Conservation (phyloP, 2,888 invertebrate species). For the Phortica okadai region DNA sequence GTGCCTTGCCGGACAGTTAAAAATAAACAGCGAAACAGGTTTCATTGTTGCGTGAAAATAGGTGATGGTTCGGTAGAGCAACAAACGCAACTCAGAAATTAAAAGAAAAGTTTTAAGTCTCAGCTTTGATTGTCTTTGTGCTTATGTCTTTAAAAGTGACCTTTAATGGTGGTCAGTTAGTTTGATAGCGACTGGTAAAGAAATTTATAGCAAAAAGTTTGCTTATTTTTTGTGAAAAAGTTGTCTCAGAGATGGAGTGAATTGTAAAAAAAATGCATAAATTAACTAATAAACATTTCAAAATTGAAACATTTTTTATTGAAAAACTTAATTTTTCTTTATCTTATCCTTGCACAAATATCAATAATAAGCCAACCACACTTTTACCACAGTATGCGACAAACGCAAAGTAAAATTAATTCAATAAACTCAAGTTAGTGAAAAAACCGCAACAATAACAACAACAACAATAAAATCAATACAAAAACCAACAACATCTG, state of each 20-base stretch:
- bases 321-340: too few relatives aligned
- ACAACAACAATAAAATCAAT: constrained; percentile 45
- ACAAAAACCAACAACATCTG: constrained; percentile 7
- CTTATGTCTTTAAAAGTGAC: constrained; percentile 25
- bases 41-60: constrained; percentile 60
- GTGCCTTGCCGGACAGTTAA: too few relatives aligned
- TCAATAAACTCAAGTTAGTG: not conserved
- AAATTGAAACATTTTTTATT: too few relatives aligned
- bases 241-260: too few relatives aligned
- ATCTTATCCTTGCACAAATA: too few relatives aligned
- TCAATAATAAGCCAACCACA: too few relatives aligned
- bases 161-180: constrained; percentile 54
- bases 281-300: too few relatives aligned
- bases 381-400: not conserved
- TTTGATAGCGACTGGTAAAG: constrained; percentile 49
- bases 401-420: too few relatives aligned
- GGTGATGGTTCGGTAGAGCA: constrained; percentile 31
- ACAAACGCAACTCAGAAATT: too few relatives aligned
- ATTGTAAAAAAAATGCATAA: too few relatives aligned
- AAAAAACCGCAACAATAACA: constrained; percentile 16
- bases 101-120: constrained; percentile 48
- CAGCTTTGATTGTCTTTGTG: constrained; percentile 70
- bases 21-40: constrained; percentile 45
- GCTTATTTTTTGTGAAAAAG: too few relatives aligned
- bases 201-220: constrained; percentile 34